Evolutionary conservation across 64 coral and sea anemone species (phyloP).

Genomic region (Orbicella faveolata): DNA sequence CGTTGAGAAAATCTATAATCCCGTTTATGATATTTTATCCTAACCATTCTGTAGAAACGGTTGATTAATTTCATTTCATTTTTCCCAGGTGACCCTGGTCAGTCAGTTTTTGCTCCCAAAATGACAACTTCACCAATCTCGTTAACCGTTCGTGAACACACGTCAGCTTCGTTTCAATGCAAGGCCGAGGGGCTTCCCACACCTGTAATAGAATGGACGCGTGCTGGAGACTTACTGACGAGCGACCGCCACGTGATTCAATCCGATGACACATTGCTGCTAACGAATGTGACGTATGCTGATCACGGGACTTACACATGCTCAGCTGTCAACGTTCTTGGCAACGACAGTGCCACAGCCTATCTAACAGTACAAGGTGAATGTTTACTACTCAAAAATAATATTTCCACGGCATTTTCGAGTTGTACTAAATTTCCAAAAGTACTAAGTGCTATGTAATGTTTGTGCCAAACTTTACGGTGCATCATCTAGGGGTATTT

Average conservation of each 20-base stretch:
- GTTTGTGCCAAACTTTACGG: no score
- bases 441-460: no score
- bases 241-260: background rate
- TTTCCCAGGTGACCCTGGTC: slow-evolving; percentile 14
- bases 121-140: slow-evolving; percentile 8
- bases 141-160: background rate
- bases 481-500: no score
- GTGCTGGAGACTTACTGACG: background rate
- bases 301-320: slow-evolving; percentile 30
- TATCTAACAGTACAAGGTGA: slow-evolving; percentile 13
- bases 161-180: slow-evolving; percentile 10
- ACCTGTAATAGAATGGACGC: slow-evolving; percentile 11
- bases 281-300: slow-evolving; percentile 1
- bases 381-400: no score
- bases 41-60: no score
- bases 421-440: no score
- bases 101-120: slow-evolving; percentile 6
- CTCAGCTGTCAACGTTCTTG: slow-evolving; percentile 7
- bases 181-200: slow-evolving; percentile 22
- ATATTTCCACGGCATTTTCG: no score
- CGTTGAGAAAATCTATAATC: no score
- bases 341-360: background rate
- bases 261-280: background rate
- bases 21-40: no score
- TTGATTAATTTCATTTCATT: no score